Base-by-base conservation (phyloP, 2,113 vertebrate genomes). In the Coturnix japonica region DNA sequence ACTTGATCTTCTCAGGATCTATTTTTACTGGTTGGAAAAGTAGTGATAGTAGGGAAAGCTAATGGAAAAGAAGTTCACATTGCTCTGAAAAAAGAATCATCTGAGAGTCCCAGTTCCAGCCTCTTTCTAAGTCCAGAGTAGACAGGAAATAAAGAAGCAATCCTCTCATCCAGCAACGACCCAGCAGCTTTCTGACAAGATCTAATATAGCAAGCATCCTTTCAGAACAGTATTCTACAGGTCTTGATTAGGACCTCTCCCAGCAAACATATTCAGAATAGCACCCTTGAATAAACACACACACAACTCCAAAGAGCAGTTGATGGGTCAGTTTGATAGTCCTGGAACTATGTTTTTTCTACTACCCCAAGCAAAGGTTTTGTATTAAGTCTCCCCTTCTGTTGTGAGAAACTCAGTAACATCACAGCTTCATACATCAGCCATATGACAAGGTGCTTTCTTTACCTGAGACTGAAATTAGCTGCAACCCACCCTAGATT, bases 281-380 rank as follows among this genome's bases (percentile, higher is more conserved):
- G 2, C 33, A 46, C 3, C 11, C 18, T 20, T 49, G 30, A 11
- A 43, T 6, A 74, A 14, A 59, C 12, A 0, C 9, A 18, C 0
- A 0, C 9, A 18, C 16, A 14, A 39, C 46, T 4, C 19, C 15
- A 18, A 71, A 67, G 14, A 75, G 12, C 35, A 51, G 30, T 12
- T 37, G 23, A 41, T 19, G 66, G 17, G 4, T 41, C 66, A 70
- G 37, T 13, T 11, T 30, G 21, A 69, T 23, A 6, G 16, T 47
- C 79, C 13, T 26, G 20, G 83, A 82, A 44, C 11, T 28, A 9
- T 43, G 63, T 54, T 60, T 92, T 47, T 64, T 74, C 23, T 54
- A 57, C 26, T 35, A 37, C 20, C 85, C 18, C 46, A 91, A 11
- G 26, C 25, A 23, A 85, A 66, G 22, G n/a, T 57, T 59, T 82